Conservation (phyloP, 2,113 vertebrate species). For the Eurystomus gularis region DNA sequence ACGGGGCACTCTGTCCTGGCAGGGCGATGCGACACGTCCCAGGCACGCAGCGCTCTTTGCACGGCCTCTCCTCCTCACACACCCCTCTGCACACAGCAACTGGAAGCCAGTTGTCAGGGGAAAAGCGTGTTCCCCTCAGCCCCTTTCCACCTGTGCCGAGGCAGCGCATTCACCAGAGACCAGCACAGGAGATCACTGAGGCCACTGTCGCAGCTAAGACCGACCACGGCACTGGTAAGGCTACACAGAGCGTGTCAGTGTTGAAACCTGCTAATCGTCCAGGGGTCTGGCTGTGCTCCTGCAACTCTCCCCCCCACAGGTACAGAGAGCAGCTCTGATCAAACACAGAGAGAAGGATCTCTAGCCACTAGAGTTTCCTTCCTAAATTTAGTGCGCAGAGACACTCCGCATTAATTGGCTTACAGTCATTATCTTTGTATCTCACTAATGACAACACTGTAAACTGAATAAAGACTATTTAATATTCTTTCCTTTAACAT, state of each 20-base stretch:
- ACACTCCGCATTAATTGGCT: slow-evolving; percentile 3
- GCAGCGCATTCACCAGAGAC: background rate
- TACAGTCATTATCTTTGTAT: slow-evolving; percentile 32
- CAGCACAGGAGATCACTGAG: rapidly evolving
- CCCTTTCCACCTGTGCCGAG: rapidly evolving
- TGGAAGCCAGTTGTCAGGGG: background rate
- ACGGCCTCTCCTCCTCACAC: background rate
- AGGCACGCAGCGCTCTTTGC: background rate
- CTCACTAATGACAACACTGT: slow-evolving; percentile 52
- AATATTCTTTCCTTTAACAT: slow-evolving; percentile 68
- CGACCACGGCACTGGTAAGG: background rate
- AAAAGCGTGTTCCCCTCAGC: background rate
- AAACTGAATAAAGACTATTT: slow-evolving; percentile 61
- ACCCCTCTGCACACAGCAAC: background rate
- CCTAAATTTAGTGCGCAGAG: background rate
- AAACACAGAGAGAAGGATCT: background rate
- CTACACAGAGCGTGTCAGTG: background rate
- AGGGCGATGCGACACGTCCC: rapidly evolving
- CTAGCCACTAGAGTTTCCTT: background rate
- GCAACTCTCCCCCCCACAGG: background rate
- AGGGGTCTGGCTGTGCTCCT: background rate
- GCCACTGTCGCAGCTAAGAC: background rate
- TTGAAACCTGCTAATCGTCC: background rate
- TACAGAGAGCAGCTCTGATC: background rate
- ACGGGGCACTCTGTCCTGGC: rapidly evolving